Base-by-base conservation (phyloP, 2,888 invertebrate species). In the Odontocerum albicorne region DNA sequence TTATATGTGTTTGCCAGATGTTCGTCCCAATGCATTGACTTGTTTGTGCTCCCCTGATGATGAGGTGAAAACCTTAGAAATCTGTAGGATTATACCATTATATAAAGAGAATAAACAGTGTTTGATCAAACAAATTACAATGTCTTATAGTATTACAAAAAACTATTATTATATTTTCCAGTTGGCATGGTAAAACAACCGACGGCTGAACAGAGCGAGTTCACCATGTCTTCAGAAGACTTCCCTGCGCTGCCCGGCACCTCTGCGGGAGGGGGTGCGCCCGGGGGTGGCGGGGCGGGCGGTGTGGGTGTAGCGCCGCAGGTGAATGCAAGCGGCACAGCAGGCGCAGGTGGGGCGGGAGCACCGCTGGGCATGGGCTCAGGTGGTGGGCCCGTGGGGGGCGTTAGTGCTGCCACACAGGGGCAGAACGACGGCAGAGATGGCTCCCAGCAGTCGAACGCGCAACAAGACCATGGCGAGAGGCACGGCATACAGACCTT, bases 191-290 rank as follows among this genome's bases (percentile, higher is more conserved):
- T 94, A 65, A 95, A 95, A 78, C 92, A 93, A 76, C 94, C 94
- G 62, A 90, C 92, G 68, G 86, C 90, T 45, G 94, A 94, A 75
- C 86, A 93, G 69, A 92, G 89, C 63, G 94, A 95, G 78, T 95
- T 95, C 78, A 92, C 94, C 68, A 99, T 99, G 89, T 96, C 96
- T 67, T 94, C 91, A 66, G 98, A 99, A 80, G 99, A 99, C 79
- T 99, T 99, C 77, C 99, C 99, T 66, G 99, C 99, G 72, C 81
- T 99, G 70, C 99, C 98, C 63, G 98, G 98, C 66, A 92, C 92
- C 64, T 88, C 90, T 66, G 84, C 80, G 66, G 80, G 83, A 59
- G 70, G 68, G 51, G 62, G 64, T 42, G 55, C 52, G 16, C 59
- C 49, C 7, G 49, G 46, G n/a, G 49, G 40, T 12, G 65, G 66